Evolutionary conservation across 2,797 vertebrate species (phyloP).

Genomic region (Muraenolepis orangiensis): DNA sequence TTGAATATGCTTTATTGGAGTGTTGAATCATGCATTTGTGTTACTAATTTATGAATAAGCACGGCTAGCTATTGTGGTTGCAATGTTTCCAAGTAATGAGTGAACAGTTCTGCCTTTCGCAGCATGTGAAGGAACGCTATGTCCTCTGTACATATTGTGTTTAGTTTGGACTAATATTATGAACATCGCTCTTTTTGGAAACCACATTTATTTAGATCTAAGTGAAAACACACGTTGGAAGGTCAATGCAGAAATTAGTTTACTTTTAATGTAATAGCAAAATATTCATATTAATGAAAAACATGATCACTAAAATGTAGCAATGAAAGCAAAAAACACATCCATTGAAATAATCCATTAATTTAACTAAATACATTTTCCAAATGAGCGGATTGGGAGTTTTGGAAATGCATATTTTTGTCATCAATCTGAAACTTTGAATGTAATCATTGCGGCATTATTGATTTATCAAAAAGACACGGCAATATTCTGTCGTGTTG

Average conservation of each 20-base stretch:
- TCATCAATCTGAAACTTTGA: not conserved
- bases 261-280: not conserved
- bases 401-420: not conserved
- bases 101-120: not conserved
- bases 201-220: not conserved
- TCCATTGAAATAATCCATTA: slow-evolving; percentile 1
- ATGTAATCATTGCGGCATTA: not conserved
- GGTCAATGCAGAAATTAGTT: not conserved
- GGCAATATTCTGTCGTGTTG: not conserved
- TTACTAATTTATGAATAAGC: not conserved
- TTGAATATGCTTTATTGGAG: not conserved
- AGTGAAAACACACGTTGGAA: not conserved
- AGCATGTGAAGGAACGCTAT: not conserved
- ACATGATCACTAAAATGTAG: not conserved
- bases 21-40: not conserved
- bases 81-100: not conserved
- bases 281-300: not conserved
- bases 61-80: not conserved
- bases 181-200: not conserved
- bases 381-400: not conserved
- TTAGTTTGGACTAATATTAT: not conserved
- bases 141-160: not conserved
- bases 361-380: not conserved
- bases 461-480: not conserved
- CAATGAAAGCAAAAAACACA: not conserved